Conservation (phyloP, 1,140 invertebrate genomes). For the Pogonognathellus flavescens region DNA sequence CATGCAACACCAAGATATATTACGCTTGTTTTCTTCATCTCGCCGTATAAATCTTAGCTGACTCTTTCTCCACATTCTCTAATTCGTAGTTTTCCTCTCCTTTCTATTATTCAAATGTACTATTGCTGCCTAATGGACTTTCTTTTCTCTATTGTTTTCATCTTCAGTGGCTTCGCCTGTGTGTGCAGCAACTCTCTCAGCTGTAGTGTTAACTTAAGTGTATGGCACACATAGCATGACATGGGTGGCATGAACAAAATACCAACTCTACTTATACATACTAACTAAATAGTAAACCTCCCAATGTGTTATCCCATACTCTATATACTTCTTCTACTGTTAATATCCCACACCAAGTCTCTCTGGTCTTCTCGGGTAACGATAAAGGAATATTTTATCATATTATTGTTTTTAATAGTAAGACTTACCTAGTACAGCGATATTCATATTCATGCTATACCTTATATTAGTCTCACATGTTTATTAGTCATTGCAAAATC, state of each 20-base stretch:
- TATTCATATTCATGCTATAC: too few relatives aligned
- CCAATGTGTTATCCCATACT: neutral
- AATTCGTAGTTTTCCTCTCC: slow-evolving; percentile 47
- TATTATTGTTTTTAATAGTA: too few relatives aligned
- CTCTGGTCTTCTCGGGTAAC: too few relatives aligned
- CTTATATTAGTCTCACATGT: too few relatives aligned
- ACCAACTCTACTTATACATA: neutral
- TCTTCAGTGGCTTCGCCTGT: slow-evolving; percentile 28
- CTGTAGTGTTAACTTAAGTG: neutral
- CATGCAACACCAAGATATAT: slow-evolving; percentile 46
- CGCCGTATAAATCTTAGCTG: slow-evolving; percentile 42
- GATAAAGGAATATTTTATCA: too few relatives aligned
- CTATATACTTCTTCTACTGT: neutral
- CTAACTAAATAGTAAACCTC: too few relatives aligned
- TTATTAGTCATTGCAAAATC: too few relatives aligned
- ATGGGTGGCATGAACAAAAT: slow-evolving; percentile 3
- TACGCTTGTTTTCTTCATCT: slow-evolving; percentile 48
- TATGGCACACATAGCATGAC: slow-evolving; percentile 36
- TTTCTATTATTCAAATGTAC: slow-evolving; percentile 50
- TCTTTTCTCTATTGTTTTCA: slow-evolving; percentile 49
- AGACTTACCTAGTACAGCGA: too few relatives aligned
- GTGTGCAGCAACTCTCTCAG: neutral
- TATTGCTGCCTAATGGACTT: slow-evolving; percentile 49
- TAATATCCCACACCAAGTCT: neutral
- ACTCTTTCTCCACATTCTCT: slow-evolving; percentile 49